A percentile compares a stretch with the other conserved stretches of the same genome.
Evolutionary conservation across 1,140 invertebrate species (phyloP).

Genomic region (Anthonomus grandis): DNA sequence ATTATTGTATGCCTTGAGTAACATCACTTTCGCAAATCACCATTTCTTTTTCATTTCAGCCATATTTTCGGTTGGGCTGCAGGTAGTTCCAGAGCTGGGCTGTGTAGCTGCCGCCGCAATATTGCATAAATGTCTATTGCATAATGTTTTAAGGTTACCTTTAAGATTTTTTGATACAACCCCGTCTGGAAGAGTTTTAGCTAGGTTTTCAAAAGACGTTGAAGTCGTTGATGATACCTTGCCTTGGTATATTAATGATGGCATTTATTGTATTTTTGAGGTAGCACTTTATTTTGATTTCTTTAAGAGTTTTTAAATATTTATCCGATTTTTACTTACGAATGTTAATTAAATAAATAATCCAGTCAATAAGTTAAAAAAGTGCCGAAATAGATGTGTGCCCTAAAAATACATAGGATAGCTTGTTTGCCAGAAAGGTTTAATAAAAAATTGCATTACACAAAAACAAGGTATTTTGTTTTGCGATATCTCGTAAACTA

Average conservation of each 20-base stretch:
- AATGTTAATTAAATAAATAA: too few relatives aligned
- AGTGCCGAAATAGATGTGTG: too few relatives aligned
- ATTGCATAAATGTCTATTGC: constrained; percentile 74
- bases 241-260: constrained; percentile 67
- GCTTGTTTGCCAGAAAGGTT: too few relatives aligned
- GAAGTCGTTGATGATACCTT: constrained; percentile 66
- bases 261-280: constrained; percentile 76
- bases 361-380: too few relatives aligned
- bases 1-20: too few relatives aligned
- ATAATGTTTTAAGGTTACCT: constrained; percentile 70
- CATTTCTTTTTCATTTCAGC: constrained; percentile 54
- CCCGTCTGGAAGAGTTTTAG: constrained; percentile 79
- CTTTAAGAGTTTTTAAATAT: too few relatives aligned
- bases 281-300: constrained; percentile 57
- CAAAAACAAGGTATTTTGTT: too few relatives aligned
- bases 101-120: constrained; percentile 63
- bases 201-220: constrained; percentile 81
- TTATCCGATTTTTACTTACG: too few relatives aligned
- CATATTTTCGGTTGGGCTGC: constrained; percentile 62
- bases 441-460: too few relatives aligned
- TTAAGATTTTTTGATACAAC: constrained; percentile 86
- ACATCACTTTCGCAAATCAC: neutral
- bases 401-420: too few relatives aligned
- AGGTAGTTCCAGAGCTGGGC: constrained; percentile 57
- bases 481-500: too few relatives aligned